phyloP scores from a whole-genome alignment of 1,140 invertebrate species.

The Aleiodes sp. region DNA sequence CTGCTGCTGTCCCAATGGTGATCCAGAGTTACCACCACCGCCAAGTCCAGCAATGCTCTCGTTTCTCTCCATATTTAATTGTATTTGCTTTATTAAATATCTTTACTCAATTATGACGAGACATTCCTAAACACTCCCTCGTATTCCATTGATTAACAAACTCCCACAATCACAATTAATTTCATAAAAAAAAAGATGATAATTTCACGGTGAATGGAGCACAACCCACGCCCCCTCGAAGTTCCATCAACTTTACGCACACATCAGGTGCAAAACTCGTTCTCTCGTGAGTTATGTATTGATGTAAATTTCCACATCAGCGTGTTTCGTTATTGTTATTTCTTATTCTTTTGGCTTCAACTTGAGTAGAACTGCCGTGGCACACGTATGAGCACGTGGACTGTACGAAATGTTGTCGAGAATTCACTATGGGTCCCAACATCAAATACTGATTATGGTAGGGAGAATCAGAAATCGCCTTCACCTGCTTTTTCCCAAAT shows the following conservation, averaged over 20 bases:
- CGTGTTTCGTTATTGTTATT: not conserved
- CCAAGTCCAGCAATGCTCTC: slow-evolving; percentile 13
- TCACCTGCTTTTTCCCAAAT: not conserved
- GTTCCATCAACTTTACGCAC: slow-evolving; percentile 25
- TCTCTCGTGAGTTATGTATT: not conserved
- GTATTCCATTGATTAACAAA: slow-evolving; percentile 13
- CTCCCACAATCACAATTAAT: not conserved
- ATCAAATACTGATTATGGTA: not conserved
- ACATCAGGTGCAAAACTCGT: slow-evolving; percentile 28
- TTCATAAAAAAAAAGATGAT: not conserved
- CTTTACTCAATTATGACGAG: not conserved
- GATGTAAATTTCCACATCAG: not conserved
- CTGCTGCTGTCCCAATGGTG: slow-evolving; percentile 15
- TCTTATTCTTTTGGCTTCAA: not conserved
- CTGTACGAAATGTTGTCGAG: not conserved
- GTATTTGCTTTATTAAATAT: not conserved
- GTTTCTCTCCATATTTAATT: slow-evolving; percentile 23
- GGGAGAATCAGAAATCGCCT: not conserved
- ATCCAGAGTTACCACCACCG: not conserved
- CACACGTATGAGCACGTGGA: not conserved
- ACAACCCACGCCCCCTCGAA: not conserved
- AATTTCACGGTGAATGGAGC: not conserved
- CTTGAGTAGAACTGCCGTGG: not conserved
- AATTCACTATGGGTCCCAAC: not conserved
- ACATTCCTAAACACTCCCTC: slow-evolving; percentile 8